Conservation (phyloP, 2,888 invertebrate genomes). For the Harmothoe impar region DNA sequence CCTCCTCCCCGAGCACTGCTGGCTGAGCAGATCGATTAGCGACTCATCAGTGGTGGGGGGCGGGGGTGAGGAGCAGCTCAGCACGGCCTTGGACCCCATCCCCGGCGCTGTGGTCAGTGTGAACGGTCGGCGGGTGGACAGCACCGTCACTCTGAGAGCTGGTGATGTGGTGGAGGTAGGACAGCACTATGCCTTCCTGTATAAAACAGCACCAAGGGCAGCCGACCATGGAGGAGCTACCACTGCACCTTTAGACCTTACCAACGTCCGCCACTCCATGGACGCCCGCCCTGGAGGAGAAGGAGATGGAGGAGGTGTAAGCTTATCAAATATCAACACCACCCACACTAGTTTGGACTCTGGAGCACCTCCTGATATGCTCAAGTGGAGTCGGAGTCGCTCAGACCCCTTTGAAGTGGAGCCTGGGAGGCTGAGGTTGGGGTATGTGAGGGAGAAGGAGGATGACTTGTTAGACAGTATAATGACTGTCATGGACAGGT, state of each 20-base stretch:
- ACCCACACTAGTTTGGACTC: neutral
- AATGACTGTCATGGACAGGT: constrained; percentile 73
- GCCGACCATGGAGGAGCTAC: neutral
- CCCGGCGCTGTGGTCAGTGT: constrained; percentile 73
- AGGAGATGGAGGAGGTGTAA: too few relatives aligned
- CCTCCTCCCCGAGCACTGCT: constrained; percentile 75
- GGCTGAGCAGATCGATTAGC: constrained; percentile 58
- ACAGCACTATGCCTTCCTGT: constrained; percentile 78
- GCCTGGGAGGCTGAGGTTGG: constrained; percentile 70
- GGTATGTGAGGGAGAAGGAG: constrained; percentile 73
- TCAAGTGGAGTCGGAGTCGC: constrained; percentile 31
- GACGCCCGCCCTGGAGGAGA: neutral
- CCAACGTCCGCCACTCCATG: neutral
- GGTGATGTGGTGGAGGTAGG: constrained; percentile 80
- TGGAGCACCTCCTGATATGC: neutral
- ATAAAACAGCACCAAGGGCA: constrained; percentile 74
- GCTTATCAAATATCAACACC: neutral
- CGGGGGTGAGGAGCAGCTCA: neutral
- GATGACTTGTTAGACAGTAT: constrained; percentile 77
- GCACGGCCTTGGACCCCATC: constrained; percentile 61
- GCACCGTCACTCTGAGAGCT: constrained; percentile 73
- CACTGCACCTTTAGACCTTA: neutral
- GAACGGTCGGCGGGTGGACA: constrained; percentile 73
- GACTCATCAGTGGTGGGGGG: neutral
- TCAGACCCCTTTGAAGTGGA: constrained; percentile 40